These are phyloP conservation scores for Acholoe squamosa DNA, from an alignment of 2,888 invertebrate genomes.

Conservation along the genomic window DNA sequence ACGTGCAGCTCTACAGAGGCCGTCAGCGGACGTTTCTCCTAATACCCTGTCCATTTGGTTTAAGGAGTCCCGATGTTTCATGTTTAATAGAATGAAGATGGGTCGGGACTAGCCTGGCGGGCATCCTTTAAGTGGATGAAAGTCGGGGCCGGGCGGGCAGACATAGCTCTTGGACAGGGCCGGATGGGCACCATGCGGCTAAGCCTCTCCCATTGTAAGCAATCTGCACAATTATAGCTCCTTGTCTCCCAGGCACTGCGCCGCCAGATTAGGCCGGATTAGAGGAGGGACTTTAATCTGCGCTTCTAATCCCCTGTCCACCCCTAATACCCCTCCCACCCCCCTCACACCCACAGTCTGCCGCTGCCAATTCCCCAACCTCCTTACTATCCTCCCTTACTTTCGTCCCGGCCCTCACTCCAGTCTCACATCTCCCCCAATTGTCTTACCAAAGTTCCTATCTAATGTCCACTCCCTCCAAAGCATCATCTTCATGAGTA, in stretches of 20 bases:
- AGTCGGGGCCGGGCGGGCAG: neutral
- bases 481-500: too few relatives aligned
- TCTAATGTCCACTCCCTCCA: neutral
- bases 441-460: neutral
- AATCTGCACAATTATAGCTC: neutral
- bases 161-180: neutral
- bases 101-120: neutral
- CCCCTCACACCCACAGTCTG: neutral
- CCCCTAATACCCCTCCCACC: too few relatives aligned
- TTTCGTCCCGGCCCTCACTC: neutral
- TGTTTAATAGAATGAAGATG: conserved; percentile 26
- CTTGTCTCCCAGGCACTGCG: neutral
- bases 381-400: neutral
- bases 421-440: neutral
- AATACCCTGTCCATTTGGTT: neutral
- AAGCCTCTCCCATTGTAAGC: neutral
- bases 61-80: conserved; percentile 18
- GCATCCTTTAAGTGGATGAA: neutral
- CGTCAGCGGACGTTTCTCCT: neutral
- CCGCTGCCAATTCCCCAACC: neutral
- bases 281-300: conserved; percentile 1
- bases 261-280: conserved; percentile 12
- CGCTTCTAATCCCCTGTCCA: neutral
- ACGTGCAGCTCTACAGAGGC: neutral
- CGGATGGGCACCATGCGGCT: neutral